Base-by-base conservation (phyloP, 1,140 invertebrate species). In the Coelopa frigida region DNA sequence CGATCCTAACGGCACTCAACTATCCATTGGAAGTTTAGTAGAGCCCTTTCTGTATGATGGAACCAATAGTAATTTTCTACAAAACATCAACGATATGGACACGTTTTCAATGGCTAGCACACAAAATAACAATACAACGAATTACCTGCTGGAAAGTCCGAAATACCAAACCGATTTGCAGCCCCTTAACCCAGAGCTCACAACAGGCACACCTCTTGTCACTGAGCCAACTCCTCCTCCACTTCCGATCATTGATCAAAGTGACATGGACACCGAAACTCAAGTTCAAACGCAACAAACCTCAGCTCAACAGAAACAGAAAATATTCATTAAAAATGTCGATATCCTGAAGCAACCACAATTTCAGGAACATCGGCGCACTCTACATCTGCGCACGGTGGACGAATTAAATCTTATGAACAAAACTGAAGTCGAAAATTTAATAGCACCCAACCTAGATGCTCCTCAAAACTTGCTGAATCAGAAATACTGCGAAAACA, bases 391-490 rank as follows among this genome's bases (percentile, higher is more conserved):
- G 33, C 62, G 66, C 11, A 69, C 66, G 1, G 66, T 69, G 0
- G 66, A 69, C 23, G 66, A 69, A 45, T 44, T 69, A 0, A 69
- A 69, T 49, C 48, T 69, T 27, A 66, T 69, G 65, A 68, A 66
- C 27, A 55, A 59, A 40, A 68, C 53, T 37, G 64, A 68, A 36
- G 64, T 68, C 31, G 58, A 68, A 44, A 60, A 61, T 37, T 37
- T 68, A 8, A 61, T 68, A 27, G 64, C 61, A 23, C 64, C 62
- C 2, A 65, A 91, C 86, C 56, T 98, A 86, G 17, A 95, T 88
- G 32, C n/a, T n/a, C n/a, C n/a, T n/a, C n/a, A n/a, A 93, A n/a
- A n/a, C n/a, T n/a, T n/a, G n/a, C n/a, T n/a, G n/a, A n/a, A 33
- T 10, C 31, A 33, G 6, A n/a, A n/a, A n/a, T n/a, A n/a, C n/a